A percentile compares a stretch with the other conserved stretches of the same genome.
Conservation (phyloP, 2,888 invertebrate genomes). For the Himalopsyche japonica region DNA sequence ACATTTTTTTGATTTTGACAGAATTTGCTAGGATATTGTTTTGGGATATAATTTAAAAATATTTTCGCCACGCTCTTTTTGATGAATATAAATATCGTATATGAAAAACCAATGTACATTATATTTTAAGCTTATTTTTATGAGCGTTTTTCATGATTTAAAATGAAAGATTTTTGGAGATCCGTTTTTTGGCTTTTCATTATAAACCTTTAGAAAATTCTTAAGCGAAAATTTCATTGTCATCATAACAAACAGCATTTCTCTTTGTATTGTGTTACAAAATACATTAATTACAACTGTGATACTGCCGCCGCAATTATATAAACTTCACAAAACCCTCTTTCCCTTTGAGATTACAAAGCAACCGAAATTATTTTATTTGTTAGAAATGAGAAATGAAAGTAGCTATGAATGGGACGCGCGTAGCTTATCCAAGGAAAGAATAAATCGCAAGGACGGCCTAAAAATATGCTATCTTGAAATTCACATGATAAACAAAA, state of each 20-base stretch:
- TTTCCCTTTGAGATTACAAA: conserved; percentile 36
- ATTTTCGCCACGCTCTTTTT: too few relatives aligned
- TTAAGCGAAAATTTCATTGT: conserved; percentile 24
- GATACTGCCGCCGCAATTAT: conserved; percentile 35
- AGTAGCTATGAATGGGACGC: background rate
- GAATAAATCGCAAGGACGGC: background rate
- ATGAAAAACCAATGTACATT: background rate
- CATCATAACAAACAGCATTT: conserved; percentile 32
- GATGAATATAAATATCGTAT: too few relatives aligned
- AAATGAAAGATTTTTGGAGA: background rate
- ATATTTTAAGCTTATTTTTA: background rate
- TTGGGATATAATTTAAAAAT: too few relatives aligned
- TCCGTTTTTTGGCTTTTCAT: conserved; percentile 2
- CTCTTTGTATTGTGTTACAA: conserved; percentile 33
- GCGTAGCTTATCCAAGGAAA: conserved; percentile 1
- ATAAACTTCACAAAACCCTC: conserved; percentile 13
- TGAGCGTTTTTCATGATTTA: background rate
- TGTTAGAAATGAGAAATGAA: background rate
- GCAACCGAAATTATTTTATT: conserved; percentile 23
- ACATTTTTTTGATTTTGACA: too few relatives aligned
- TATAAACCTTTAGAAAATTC: conserved; percentile 3
- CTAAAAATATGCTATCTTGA: background rate
- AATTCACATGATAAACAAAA: background rate
- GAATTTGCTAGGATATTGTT: too few relatives aligned
- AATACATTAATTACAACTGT: conserved; percentile 36